Conservation (phyloP, 2,888 invertebrate genomes). For the Galerucella nymphaeae region DNA sequence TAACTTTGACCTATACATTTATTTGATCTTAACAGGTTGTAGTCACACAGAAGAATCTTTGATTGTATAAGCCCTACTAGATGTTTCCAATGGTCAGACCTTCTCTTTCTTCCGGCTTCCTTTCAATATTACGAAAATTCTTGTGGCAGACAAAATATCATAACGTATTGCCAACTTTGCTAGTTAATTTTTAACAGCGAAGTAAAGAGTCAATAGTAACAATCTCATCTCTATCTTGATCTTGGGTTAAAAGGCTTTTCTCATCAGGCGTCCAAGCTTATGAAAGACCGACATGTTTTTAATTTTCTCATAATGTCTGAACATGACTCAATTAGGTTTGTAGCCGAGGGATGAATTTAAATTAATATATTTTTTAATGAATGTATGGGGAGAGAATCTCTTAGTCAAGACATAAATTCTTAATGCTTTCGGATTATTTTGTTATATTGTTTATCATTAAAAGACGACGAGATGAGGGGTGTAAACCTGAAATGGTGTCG, state of each 20-base stretch:
- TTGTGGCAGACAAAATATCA: too few species aligned
- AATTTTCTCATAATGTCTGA: conserved; percentile 38
- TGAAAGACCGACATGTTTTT: conserved; percentile 38
- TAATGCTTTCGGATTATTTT: conserved; percentile 29
- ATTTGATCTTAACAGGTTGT: too few species aligned
- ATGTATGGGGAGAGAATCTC: conserved; percentile 15
- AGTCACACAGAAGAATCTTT: too few species aligned
- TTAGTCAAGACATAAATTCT: conserved; percentile 19
- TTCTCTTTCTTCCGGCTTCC: too few species aligned
- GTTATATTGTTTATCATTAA: conserved; percentile 31
- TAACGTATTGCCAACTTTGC: too few species aligned
- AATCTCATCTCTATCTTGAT: conserved; percentile 16
- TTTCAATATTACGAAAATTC: too few species aligned
- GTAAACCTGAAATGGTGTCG: not conserved
- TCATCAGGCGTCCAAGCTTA: conserved; percentile 34
- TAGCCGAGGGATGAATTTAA: conserved; percentile 37
- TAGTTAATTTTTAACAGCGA: too few species aligned
- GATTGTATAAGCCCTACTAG: too few species aligned
- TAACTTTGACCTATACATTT: too few species aligned
- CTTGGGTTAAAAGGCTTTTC: conserved; percentile 38
- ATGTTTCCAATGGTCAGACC: too few species aligned
- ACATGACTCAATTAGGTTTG: conserved; percentile 38
- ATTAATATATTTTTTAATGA: conserved; percentile 38
- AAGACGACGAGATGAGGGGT: not conserved
- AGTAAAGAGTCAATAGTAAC: conserved; percentile 4